These are phyloP conservation scores for Sesamia inferens DNA, from an alignment of 2,888 invertebrate genomes.

Conservation along the genomic window DNA sequence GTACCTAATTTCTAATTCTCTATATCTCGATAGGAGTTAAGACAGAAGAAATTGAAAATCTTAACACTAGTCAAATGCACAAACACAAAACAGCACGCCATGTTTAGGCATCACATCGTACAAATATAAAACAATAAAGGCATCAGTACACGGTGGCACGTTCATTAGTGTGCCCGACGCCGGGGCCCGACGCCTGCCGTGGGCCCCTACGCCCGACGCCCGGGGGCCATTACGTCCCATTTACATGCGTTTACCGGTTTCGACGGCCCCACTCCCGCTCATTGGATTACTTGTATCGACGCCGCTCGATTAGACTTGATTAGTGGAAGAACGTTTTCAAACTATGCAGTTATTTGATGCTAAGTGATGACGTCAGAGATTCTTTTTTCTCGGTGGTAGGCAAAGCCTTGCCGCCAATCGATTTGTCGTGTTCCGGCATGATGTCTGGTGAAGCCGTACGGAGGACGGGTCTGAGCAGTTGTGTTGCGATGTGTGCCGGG, in stretches of 20 bases:
- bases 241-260: slow-evolving; percentile 73
- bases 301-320: slow-evolving; percentile 57
- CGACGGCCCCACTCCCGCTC: slow-evolving; percentile 58
- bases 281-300: slow-evolving; percentile 72
- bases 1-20: not conserved
- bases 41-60: not conserved
- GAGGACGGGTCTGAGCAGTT: no score
- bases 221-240: slow-evolving; percentile 73
- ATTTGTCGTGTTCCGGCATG: no score
- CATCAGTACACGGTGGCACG: slow-evolving; percentile 34
- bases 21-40: not conserved
- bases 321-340: slow-evolving; percentile 49
- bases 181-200: slow-evolving; percentile 23
- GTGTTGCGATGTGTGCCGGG: no score
- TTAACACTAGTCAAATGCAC: not conserved
- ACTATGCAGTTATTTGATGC: slow-evolving; percentile 34
- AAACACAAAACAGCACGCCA: slow-evolving; percentile 21
- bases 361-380: slow-evolving; percentile 1
- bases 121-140: slow-evolving; percentile 52
- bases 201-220: slow-evolving; percentile 51
- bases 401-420: no score
- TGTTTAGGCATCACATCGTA: slow-evolving; percentile 42
- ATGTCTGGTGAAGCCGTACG: no score
- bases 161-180: slow-evolving; percentile 60
- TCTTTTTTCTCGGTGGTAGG: no score